A percentile compares a stretch with the other conserved stretches of the same genome.
Evolutionary conservation across 2,888 invertebrate species (phyloP).

Genomic region (Dynastes hyllus): DNA sequence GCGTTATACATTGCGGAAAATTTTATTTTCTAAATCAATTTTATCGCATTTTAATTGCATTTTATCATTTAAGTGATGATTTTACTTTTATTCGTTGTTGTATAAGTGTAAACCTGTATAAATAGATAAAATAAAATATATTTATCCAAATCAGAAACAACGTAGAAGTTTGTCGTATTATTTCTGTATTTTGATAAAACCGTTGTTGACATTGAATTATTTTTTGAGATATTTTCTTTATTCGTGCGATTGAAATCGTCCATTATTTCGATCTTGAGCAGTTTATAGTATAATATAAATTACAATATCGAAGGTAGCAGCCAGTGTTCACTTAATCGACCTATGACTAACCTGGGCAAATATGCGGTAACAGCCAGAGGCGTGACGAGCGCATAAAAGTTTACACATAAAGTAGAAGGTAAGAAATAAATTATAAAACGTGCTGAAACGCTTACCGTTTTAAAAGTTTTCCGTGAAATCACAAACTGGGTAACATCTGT

Average conservation of each 20-base stretch:
- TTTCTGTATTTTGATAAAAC: background rate
- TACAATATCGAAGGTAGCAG: too few relatives aligned
- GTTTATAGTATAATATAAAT: too few relatives aligned
- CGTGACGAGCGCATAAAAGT: too few relatives aligned
- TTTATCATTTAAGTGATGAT: conserved; percentile 44
- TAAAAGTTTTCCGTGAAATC: too few relatives aligned
- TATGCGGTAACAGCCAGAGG: too few relatives aligned
- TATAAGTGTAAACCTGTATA: conserved; percentile 47
- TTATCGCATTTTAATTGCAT: conserved; percentile 45
- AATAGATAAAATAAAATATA: conserved; percentile 39
- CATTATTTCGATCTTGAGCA: background rate
- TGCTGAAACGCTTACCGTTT: too few relatives aligned
- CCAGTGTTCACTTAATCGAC: too few relatives aligned
- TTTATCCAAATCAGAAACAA: conserved; percentile 37
- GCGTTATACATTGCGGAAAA: background rate
- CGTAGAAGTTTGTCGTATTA: background rate
- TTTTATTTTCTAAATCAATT: conserved; percentile 41
- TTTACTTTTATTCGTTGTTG: conserved; percentile 45
- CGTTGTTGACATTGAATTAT: background rate
- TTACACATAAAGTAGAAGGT: too few relatives aligned
- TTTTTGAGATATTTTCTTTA: too few relatives aligned
- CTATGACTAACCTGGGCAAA: too few relatives aligned
- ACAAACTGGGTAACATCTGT: too few relatives aligned
- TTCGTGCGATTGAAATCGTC: background rate
- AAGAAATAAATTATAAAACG: too few relatives aligned